Conservation (phyloP, 1,140 invertebrate species). For the Berghia stephanieae region DNA sequence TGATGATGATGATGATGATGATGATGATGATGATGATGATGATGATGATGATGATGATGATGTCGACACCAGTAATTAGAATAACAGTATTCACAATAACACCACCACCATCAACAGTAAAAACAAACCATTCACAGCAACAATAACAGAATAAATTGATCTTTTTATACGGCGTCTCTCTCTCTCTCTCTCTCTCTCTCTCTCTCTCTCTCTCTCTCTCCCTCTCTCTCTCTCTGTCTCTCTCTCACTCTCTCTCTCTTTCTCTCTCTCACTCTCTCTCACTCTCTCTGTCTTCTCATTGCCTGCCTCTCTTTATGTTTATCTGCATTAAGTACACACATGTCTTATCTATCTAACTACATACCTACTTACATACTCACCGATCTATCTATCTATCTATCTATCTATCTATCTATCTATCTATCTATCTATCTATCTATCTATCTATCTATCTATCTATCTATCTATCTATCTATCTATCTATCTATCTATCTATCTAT, state of each 20-base stretch:
- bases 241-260: not conserved
- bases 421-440: no score
- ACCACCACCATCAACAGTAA: not conserved
- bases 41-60: constrained; percentile 16
- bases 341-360: no score
- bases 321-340: no score
- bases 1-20: not conserved
- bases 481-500: no score
- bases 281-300: constrained; percentile 3
- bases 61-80: not conserved
- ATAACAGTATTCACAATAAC: not conserved
- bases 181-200: not conserved
- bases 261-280: constrained; percentile 8
- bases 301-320: no score
- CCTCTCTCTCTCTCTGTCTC: not conserved
- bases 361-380: no score
- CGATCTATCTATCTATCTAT: no score
- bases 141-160: not conserved
- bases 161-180: not conserved
- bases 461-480: no score
- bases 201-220: not conserved
- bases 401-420: no score
- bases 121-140: no score
- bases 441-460: no score
- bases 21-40: constrained; percentile 20